A percentile compares a stretch with the other conserved stretches of the same genome.
Evolutionary conservation across 2,797 vertebrate genomes (phyloP).

Genomic region (Ciconia nigra): DNA sequence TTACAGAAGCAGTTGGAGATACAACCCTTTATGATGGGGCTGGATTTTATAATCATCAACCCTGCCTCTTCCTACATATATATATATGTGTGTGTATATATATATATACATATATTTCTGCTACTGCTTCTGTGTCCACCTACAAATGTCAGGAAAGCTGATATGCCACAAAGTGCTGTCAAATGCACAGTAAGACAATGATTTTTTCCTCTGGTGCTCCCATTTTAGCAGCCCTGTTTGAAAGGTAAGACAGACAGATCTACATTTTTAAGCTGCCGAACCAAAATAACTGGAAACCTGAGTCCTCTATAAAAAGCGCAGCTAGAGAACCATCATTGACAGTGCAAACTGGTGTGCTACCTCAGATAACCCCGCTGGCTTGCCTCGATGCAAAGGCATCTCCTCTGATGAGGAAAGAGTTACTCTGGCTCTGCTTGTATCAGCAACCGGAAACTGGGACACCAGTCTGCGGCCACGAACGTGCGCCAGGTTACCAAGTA

Average conservation of each 20-base stretch:
- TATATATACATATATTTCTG: neutral
- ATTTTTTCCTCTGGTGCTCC: neutral
- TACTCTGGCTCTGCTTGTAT: neutral
- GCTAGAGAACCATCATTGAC: neutral
- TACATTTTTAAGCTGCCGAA: neutral
- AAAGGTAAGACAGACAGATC: neutral
- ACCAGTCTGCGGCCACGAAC: neutral
- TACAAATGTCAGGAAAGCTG: neutral
- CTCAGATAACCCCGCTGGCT: neutral
- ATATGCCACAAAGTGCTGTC: neutral
- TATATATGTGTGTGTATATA: neutral
- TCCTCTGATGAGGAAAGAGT: neutral
- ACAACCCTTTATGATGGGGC: accelerated
- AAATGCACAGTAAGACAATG: neutral
- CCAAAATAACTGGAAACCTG: slow-evolving; percentile 40
- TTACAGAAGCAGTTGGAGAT: neutral
- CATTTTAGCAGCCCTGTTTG: slow-evolving; percentile 4
- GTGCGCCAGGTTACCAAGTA: neutral
- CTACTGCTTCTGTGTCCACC: neutral
- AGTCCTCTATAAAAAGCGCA: slow-evolving; percentile 53
- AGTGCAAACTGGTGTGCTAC: neutral
- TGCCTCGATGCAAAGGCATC: neutral
- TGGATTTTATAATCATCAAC: neutral
- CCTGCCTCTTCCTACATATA: neutral
- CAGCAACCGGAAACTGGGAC: neutral